Evolutionary conservation across 1,140 invertebrate species (phyloP), one percentile per base, ranked within the genome.

Genomic region (Drosophila tani): DNA sequence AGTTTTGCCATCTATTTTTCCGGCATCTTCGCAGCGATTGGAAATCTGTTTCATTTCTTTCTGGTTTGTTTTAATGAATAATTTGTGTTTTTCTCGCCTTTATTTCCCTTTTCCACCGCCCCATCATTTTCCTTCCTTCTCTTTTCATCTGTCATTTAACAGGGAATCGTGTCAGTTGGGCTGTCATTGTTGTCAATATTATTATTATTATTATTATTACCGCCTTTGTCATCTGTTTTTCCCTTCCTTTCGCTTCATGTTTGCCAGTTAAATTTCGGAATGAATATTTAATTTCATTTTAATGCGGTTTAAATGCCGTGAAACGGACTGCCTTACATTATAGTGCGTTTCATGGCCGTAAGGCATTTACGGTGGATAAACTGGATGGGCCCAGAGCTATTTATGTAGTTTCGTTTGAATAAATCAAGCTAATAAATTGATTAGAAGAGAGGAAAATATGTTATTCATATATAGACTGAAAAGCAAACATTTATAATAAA

Each of bases 231-330:
- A 19, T n/a, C 11, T 17, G n/a, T 32, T 5, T 12, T 17, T 2
- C 24, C 21, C 19, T 32, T 41, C 35, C 46, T 29, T n/a, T 38
- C 29, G 7, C 21, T n/a, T 43, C 17, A 27, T 60, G 69, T 67
- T 69, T 71, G 75, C 49, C 56, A 40, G 73, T 69, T 69, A 66
- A 78, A 63, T 74, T 51, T 56, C 66, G 15, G 47, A 53, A 85
- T 84, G 82, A 84, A 84, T 85, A 69, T 85, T 81, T 78, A 66
- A 84, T 84, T 74, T 69, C 32, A 77, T 74, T 81, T 74, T 74
- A 84, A 84, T 85, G 73, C 68, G 79, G 56, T 38, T 74, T 84
- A 85, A 84, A 74, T 78, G 67, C 55, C 74, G 55, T 57, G 15
- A 59, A 76, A 66, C 64, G 51, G 63, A 75, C 47, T 38, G 46